Base-by-base conservation (phyloP, 2,888 invertebrate genomes). In the Hofmannophila pseudospretella region DNA sequence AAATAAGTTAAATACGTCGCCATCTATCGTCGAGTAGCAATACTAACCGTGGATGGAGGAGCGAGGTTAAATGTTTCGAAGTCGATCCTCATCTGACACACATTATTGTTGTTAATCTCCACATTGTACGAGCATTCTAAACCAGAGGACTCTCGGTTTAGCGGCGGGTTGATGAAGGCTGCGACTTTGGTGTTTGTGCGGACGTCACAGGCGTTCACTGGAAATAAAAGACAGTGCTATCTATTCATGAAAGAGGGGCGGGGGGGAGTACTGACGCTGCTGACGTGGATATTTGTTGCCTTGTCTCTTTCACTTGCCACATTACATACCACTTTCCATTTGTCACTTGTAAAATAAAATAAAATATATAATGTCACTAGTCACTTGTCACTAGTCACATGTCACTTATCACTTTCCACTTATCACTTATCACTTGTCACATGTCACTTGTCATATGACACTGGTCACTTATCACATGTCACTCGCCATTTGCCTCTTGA, bases 1-100 rank as follows among this genome's bases (percentile, higher is more conserved):
- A n/a, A n/a, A n/a, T 3, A 20, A 20, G 8, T 20, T 20, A 20
- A 2, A 7, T 20, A 11, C 23, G 11, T 19, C 34, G 34, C n/a
- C 7, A 12, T 13, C 23, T 22, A 23, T 11, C 23, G 8, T 31
- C 2, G 11, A 27, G 27, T 27, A 27, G 27, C 10, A 10, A 11
- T 11, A 58, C 74, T 75, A 8, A 86, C 87, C 13, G 79, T 80
- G 3, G 78, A 80, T 1, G 82, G 88, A 0, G 78, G 80, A 0
- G 88, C 88, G 1, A 90, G 57, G 41, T 82, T 81, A 55, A 90
- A 88, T 9, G 85, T 81, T 41, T 89, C 88, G 39, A 90, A 88
- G 60, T 90, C 90, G 2, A 90, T 79, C 38, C 90, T 80, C 67
- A 90, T 74, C 55, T 90, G 90, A 46, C 90, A 90, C 4, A 90